Evolutionary conservation across 2,888 invertebrate genomes (phyloP).

Genomic region (Drosophila colorata): DNA sequence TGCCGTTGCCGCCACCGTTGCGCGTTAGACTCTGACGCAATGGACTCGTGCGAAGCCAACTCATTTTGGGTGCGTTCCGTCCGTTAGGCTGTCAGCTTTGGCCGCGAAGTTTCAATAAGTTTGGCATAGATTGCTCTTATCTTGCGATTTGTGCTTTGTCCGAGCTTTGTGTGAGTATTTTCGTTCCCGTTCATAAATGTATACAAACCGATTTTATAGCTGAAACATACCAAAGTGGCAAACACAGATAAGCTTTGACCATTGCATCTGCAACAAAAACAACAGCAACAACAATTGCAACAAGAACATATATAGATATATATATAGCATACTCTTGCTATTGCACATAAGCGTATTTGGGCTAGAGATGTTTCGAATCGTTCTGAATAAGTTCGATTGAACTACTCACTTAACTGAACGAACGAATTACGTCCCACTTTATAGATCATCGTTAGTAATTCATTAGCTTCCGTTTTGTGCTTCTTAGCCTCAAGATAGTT

Average conservation of each 20-base stretch:
- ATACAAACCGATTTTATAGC: conserved; percentile 22
- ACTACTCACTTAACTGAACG: neutral
- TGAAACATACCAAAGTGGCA: conserved; percentile 34
- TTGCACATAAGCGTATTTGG: conserved; percentile 37
- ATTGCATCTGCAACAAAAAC: conserved; percentile 20
- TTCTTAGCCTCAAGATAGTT: neutral
- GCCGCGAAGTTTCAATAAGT: conserved; percentile 48
- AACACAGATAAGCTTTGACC: conserved; percentile 41
- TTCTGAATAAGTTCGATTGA: neutral
- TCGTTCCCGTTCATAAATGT: conserved; percentile 33
- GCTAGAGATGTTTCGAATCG: neutral
- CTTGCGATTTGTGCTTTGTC: conserved; percentile 40
- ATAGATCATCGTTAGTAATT: neutral
- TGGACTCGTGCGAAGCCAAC: conserved; percentile 89
- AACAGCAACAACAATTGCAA: conserved; percentile 20
- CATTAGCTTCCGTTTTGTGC: neutral
- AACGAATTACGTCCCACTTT: neutral
- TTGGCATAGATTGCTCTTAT: conserved; percentile 58
- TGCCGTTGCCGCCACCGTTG: conserved; percentile 84
- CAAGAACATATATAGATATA: conserved; percentile 7
- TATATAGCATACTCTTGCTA: conserved; percentile 21
- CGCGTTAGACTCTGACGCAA: conserved; percentile 85
- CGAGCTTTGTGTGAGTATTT: conserved; percentile 47
- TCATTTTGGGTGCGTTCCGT: conserved; percentile 86
- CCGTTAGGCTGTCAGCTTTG: conserved; percentile 35